Evolutionary conservation across 2,797 vertebrate species (phyloP).

Genomic region (Sebastolobus altivelis): DNA sequence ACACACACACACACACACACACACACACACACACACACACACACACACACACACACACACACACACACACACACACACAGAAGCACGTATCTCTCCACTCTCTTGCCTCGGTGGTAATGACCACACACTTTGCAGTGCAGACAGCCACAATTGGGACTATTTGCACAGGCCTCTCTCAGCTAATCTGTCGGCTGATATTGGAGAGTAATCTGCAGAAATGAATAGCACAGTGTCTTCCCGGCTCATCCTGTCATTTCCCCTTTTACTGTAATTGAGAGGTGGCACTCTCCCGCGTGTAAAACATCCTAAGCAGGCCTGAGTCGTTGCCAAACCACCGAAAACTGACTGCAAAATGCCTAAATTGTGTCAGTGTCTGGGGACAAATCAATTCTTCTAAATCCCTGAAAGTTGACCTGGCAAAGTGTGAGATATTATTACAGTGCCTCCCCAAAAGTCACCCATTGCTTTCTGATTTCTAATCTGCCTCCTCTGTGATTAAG

Average conservation of each 20-base stretch:
- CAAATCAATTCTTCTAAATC: conserved; percentile 11
- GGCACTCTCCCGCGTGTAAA: conserved; percentile 42
- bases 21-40: conserved; percentile 2
- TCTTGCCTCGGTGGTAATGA: conserved; percentile 54
- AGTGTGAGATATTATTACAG: conserved; percentile 1
- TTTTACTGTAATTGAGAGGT: conserved; percentile 64
- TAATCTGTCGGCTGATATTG: conserved; percentile 65
- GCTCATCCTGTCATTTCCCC: conserved; percentile 59
- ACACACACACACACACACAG: conserved; percentile 20
- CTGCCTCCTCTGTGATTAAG: neutral
- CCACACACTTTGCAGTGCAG: conserved; percentile 64
- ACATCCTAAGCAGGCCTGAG: conserved; percentile 21
- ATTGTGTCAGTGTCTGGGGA: conserved; percentile 27
- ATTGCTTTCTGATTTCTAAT: neutral
- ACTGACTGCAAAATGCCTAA: conserved; percentile 15
- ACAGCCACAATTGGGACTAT: conserved; percentile 73
- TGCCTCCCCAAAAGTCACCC: neutral
- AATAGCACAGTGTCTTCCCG: conserved; percentile 50
- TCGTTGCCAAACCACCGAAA: conserved; percentile 13
- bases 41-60: conserved; percentile 19
- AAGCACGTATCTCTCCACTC: conserved; percentile 16
- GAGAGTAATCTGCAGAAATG: conserved; percentile 68
- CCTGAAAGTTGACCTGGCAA: neutral
- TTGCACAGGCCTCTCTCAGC: conserved; percentile 53
- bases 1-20: conserved; percentile 23